Evolutionary conservation across 2,888 invertebrate species (phyloP).

Genomic region (Gymnosoma rotundatum): DNA sequence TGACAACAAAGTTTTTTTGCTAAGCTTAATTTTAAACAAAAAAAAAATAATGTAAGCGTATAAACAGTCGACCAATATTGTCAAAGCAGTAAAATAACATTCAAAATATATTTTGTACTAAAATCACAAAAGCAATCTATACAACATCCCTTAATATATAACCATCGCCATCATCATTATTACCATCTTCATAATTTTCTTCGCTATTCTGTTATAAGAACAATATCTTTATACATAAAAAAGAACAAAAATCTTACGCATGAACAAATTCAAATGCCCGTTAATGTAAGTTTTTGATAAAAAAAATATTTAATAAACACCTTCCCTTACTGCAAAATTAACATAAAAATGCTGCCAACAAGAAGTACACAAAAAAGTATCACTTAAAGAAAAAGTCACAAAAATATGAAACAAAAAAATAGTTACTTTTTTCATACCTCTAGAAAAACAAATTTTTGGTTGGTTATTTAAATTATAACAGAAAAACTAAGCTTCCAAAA

Average conservation of each 20-base stretch:
- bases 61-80: conserved; percentile 26
- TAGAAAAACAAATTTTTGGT: too few species aligned
- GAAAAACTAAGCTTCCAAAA: too few species aligned
- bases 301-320: conserved; percentile 47
- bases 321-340: conserved; percentile 33
- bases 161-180: conserved; percentile 11
- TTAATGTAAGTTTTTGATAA: conserved; percentile 37
- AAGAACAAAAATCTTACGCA: conserved; percentile 56
- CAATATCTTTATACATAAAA: conserved; percentile 35
- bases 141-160: conserved; percentile 50
- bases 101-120: neutral
- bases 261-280: conserved; percentile 51
- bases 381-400: too few species aligned
- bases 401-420: too few species aligned
- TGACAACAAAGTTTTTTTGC: conserved; percentile 14
- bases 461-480: too few species aligned
- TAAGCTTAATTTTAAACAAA: conserved; percentile 40
- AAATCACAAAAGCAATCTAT: conserved; percentile 41
- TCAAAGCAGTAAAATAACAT: conserved; percentile 30
- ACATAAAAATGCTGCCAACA: neutral
- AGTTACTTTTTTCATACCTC: too few species aligned
- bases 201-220: conserved; percentile 31
- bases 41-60: conserved; percentile 22
- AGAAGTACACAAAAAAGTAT: neutral
- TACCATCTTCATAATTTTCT: conserved; percentile 36